phyloP scores from a whole-genome alignment of 2,888 invertebrate species.

The Phania funesta region DNA sequence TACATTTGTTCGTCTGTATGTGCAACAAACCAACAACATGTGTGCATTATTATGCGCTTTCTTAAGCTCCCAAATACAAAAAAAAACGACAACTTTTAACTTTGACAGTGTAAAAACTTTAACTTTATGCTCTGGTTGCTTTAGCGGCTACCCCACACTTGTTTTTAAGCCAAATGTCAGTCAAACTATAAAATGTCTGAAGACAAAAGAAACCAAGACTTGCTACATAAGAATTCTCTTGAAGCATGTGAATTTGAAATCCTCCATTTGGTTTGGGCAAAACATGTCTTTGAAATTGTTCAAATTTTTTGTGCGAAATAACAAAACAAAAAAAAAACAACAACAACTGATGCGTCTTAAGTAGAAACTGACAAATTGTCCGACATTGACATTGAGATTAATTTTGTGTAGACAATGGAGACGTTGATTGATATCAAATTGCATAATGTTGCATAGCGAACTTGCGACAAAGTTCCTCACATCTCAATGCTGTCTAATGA shows the following conservation, averaged over 20 bases:
- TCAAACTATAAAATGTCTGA: conserved; percentile 43
- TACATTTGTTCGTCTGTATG: conserved; percentile 14
- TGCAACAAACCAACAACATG: conserved; percentile 31
- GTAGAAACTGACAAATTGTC: conserved; percentile 65
- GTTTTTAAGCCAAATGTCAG: conserved; percentile 37
- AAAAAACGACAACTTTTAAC: conserved; percentile 13
- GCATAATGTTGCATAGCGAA: conserved; percentile 50
- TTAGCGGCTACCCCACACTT: conserved; percentile 38
- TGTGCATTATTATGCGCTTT: conserved; percentile 41
- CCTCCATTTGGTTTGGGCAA: conserved; percentile 22
- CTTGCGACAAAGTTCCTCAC: conserved; percentile 35
- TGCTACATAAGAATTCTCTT: neutral
- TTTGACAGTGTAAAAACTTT: conserved; percentile 59
- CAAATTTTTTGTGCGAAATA: neutral
- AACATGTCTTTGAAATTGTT: conserved; percentile 59
- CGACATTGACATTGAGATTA: conserved; percentile 66
- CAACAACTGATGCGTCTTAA: conserved; percentile 58
- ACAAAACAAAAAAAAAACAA: neutral
- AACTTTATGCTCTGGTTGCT: conserved; percentile 52
- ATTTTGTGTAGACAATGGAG: conserved; percentile 59
- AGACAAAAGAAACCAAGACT: neutral
- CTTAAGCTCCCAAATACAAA: neutral
- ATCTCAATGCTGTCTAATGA: neutral
- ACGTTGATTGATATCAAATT: conserved; percentile 67
- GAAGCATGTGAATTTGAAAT: conserved; percentile 49